Base-by-base conservation (phyloP, 2,888 invertebrate genomes). In the Matsumyia berberina region DNA sequence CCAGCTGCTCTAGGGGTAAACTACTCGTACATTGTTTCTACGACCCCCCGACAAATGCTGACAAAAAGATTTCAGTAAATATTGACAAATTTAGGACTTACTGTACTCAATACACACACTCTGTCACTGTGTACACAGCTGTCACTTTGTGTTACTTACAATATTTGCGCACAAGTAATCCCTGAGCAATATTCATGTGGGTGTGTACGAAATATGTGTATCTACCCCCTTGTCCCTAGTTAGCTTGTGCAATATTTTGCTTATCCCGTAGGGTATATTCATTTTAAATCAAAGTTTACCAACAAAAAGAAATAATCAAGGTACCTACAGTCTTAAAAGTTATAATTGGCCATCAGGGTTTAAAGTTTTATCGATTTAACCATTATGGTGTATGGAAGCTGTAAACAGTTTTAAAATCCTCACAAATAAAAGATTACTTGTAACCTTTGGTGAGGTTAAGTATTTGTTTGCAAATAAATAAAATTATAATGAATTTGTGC, bases 21-120 rank as follows among this genome's bases (percentile, higher is more conserved):
- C n/a, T n/a, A n/a, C n/a, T n/a, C n/a, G n/a, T n/a, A 17, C 17
- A 44, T 44, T 3, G 0, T 15, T 19, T 24, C 29, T n/a, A 58
- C 29, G 58, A 29, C 39, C 37, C 12, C 9, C 24, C 39, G 24
- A 24, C 29, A 33, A 11, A 29, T 11, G n/a, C 24, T 12, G 24
- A 46, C 15, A 11, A 49, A 46, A 64, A 12, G 24, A 51, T 39
- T 37, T 31, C 8, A 8, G n/a, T 31, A 64, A 66, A 66, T 17
- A 74, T 74, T 74, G 46, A 37, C 74, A 39, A 51, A 69, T 37
- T 24, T 2, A 46, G 35, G 44, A 55, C 24, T 46, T 15, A 42
- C 29, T 39, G 11, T 15, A 8, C 53, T 53, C 37, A 39, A 19
- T n/a, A n/a, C 33, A 73, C 44, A 12, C 6, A 39, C 31, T 39